Percentiles rank a stretch among this genome's conserved stretches.
Evolutionary conservation across 2,888 invertebrate genomes (phyloP).

Genomic region (Dryocosmus kuriphilus): DNA sequence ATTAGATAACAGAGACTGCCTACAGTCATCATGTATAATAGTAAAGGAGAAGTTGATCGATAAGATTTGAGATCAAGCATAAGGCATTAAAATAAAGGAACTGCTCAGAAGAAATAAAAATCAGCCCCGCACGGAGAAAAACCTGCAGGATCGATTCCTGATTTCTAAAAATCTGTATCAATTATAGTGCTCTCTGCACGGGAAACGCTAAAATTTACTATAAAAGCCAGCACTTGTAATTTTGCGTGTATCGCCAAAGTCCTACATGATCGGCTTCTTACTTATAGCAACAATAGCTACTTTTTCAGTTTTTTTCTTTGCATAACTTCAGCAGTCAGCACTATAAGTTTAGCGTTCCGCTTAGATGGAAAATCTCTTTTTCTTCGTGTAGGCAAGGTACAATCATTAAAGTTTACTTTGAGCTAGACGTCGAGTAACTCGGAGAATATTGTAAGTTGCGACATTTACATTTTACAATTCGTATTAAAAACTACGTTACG

Average conservation of each 20-base stretch:
- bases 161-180: constrained; percentile 30
- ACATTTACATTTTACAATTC: constrained; percentile 34
- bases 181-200: constrained; percentile 6
- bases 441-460: constrained; percentile 39
- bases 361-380: constrained; percentile 28
- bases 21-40: background rate
- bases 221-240: constrained; percentile 20
- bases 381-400: constrained; percentile 34
- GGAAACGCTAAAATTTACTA: constrained; percentile 12
- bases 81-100: constrained; percentile 3
- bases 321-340: constrained; percentile 15
- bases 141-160: constrained; percentile 10
- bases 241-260: constrained; percentile 26
- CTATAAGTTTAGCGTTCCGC: constrained; percentile 29
- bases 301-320: constrained; percentile 12
- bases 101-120: constrained; percentile 3
- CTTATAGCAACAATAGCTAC: constrained; percentile 11
- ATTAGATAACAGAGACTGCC: constrained; percentile 30
- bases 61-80: constrained; percentile 28
- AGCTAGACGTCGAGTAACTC: constrained; percentile 39
- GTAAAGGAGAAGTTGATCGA: constrained; percentile 10
- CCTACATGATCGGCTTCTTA: constrained; percentile 26
- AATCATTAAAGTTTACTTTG: constrained; percentile 33
- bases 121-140: constrained; percentile 37
- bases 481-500: constrained; percentile 36